Evolutionary conservation across 2,113 vertebrate genomes (phyloP).

Genomic region (Lipotes vexillifer): DNA sequence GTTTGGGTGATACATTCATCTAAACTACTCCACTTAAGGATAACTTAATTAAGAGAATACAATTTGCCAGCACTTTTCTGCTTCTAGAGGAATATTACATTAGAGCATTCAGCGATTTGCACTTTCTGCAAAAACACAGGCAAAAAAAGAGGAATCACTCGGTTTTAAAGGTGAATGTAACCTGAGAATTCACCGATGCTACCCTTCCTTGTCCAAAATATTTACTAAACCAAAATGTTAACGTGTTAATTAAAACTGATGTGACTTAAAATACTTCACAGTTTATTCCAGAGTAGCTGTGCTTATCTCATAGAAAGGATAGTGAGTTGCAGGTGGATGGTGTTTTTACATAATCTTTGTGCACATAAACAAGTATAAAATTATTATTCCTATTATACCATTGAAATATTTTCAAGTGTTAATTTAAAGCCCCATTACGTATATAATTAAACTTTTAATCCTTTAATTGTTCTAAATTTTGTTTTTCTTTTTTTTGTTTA

Average conservation of each 20-base stretch:
- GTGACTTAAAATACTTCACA: not conserved
- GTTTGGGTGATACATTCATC: not conserved
- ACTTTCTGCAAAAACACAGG: not conserved
- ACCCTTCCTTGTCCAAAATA: not conserved
- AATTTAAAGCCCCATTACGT: not conserved
- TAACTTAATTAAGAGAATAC: slow-evolving; percentile 59
- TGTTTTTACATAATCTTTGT: not conserved
- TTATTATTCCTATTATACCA: not conserved
- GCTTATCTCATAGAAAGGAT: not conserved
- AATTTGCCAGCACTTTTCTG: slow-evolving; percentile 34
- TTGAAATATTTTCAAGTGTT: not conserved
- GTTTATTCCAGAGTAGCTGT: not conserved
- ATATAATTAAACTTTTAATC: not conserved
- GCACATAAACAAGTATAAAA: not conserved
- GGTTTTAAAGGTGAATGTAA: not conserved
- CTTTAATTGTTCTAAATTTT: not conserved
- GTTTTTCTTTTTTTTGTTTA: not conserved
- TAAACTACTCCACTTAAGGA: slow-evolving; percentile 34
- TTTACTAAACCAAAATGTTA: not conserved
- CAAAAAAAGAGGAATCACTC: not conserved
- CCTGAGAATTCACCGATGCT: not conserved
- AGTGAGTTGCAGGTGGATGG: not conserved
- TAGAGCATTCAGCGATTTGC: slow-evolving; percentile 3
- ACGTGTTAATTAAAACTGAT: not conserved
- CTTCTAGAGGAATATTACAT: slow-evolving; percentile 32